Base-by-base conservation (phyloP, 2,888 invertebrate species). In the Thyatira batis region DNA sequence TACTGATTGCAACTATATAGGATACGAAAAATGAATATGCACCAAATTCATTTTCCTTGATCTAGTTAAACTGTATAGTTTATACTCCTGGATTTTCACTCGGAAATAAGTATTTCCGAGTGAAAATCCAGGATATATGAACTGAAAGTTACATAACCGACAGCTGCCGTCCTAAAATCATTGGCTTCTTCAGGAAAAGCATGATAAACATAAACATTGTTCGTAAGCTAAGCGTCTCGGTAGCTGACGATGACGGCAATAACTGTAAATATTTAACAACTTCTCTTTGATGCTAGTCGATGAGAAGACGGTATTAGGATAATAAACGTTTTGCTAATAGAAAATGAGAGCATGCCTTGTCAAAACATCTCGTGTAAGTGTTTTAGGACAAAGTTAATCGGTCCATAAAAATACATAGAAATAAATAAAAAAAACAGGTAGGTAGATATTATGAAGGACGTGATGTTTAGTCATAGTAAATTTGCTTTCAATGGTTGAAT, bases 201-300 rank as follows among this genome's bases (percentile, higher is more conserved):
- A 10, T 27, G 9, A 48, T 48, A 48, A 48, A 48, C 48, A 48
- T 27, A 45, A 20, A 27, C 48, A 17, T 28, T 48, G 48, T 28
- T 27, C 27, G 27, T 48, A 48, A 27, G 27, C 27, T 27, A 0
- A 39, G 17, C 39, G 39, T 33, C 9, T 11, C 20, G 13, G 48
- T 48, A 25, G 27, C 48, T 28, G 48, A 20, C 28, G 48, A 27
- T 39, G 39, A 39, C 20, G 28, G 48, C 48, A 48, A 20, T 5
- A 11, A 11, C 17, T 3, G 28, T 48, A 48, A 48, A 48, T 48
- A 48, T 48, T 48, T 46, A 3, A 28, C 20, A 48, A 3, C 11
- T 17, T 17, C 27, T 21, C 48, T 48, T 48, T 48, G 48, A 48
- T 48, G 27, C 45, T 6, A 23, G 5, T n/a, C n/a, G 45, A 45